Evolutionary conservation across 1,140 invertebrate genomes (phyloP), one percentile per base, ranked within the genome.

Genomic region (Scaptomyza hsui): DNA sequence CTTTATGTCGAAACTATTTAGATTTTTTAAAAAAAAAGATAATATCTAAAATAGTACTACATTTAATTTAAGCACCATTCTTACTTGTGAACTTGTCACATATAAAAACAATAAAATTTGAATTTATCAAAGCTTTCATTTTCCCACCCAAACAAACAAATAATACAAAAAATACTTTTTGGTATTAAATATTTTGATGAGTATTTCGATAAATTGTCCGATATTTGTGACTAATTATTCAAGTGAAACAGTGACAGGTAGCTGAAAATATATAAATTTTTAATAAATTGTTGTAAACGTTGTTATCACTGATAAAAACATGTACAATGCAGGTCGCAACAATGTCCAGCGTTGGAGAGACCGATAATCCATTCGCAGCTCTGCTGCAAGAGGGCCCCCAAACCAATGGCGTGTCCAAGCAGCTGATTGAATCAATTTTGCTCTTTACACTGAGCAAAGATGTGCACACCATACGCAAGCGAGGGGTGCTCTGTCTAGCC

Each of bases 291-390:
- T 26, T 39, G 5, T 6, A 21, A 16, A 21, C 15, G 7, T 12
- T 26, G 32, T 49, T 47, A 57, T 26, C 37, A 56, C 47, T 3
- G 5, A 13, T 44, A 24, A 24, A 16, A n/a, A 4, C 0, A 45
- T 0, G 1, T 1, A 35, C 0, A 48, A 45, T 47, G 39, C 56
- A 60, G 37, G 56, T 42, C 39, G 47, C 29, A 61, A 60, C 44
- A 47, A 90, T 90, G 89, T 52, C 73, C 4, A 86, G 44, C 59
- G 56, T 59, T 56, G 89, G 75, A 32, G 67, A 83, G 5, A 57
- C 45, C 15, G 68, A 71, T 9, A 90, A 90, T 61, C 89, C 89
- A 10, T 90, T 90, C 56, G 81, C 85, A 45, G 89, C 89, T 1
- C 68, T 90, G 32, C 72, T 90, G 15, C 64, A 83, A 21, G 63